phyloP scores from a whole-genome alignment of 2,797 vertebrate species.

The Pyrocephalus nanus region DNA sequence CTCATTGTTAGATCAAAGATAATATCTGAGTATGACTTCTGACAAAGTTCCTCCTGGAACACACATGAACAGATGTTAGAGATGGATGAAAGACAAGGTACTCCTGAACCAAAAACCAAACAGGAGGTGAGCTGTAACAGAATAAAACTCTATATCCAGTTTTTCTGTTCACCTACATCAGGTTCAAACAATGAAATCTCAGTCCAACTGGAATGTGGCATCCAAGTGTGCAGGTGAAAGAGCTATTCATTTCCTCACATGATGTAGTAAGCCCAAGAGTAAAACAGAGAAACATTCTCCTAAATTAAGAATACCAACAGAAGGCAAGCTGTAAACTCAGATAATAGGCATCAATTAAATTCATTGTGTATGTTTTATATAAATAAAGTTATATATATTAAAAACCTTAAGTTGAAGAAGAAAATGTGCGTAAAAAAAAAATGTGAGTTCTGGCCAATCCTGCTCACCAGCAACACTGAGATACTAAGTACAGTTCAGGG shows the following conservation, averaged over 20 bases:
- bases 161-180: background rate
- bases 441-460: background rate
- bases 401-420: background rate
- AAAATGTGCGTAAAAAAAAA: background rate
- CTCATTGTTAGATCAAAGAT: background rate
- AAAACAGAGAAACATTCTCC: background rate
- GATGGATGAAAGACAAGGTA: background rate
- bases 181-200: background rate
- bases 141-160: background rate
- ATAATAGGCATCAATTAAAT: background rate
- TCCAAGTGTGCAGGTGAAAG: background rate
- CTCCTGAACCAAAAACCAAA: background rate
- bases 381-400: background rate
- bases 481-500: background rate
- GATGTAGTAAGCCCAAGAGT: background rate
- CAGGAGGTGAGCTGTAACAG: background rate
- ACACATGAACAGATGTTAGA: background rate
- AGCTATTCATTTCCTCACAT: background rate
- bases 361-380: background rate
- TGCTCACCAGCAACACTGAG: rapidly evolving
- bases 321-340: background rate
- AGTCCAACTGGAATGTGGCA: background rate
- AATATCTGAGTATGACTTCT: background rate
- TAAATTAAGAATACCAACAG: background rate
- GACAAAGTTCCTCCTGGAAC: background rate